phyloP scores from a whole-genome alignment of 2,113 vertebrate species.

The Microtus oregoni region DNA sequence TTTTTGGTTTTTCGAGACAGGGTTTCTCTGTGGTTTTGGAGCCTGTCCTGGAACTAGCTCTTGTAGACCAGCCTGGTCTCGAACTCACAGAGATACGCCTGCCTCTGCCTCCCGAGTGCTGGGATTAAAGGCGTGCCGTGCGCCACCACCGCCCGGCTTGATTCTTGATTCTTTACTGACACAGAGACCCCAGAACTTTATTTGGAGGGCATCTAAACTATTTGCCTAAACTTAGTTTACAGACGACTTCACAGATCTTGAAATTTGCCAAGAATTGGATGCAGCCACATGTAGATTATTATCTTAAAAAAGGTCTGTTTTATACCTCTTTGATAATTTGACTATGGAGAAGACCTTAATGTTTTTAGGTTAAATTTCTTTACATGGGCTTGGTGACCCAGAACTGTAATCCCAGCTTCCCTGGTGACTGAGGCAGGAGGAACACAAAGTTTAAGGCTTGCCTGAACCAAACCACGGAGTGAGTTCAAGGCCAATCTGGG shows the following conservation, averaged over 20 bases:
- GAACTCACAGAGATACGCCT: no score
- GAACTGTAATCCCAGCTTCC: neutral
- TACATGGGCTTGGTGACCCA: neutral
- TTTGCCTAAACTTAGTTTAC: neutral
- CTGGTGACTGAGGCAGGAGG: neutral
- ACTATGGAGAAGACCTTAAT: neutral
- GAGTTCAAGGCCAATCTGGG: neutral
- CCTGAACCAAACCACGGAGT: neutral
- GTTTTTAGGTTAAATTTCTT: neutral
- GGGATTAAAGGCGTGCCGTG: no score
- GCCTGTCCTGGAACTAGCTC: no score
- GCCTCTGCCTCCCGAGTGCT: no score
- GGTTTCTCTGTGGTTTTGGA: no score
- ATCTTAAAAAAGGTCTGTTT: neutral
- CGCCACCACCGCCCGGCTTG: neutral
- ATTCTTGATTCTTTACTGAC: neutral
- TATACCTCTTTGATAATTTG: neutral
- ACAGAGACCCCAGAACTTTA: neutral
- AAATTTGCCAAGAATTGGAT: neutral
- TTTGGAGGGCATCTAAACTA: neutral
- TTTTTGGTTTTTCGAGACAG: no score
- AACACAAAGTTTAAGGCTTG: neutral
- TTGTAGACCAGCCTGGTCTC: no score
- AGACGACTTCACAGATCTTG: neutral
- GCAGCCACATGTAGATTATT: neutral